Evolutionary conservation across 2,888 invertebrate species (phyloP), one percentile per base, ranked within the genome.

Genomic region (Merodon equestris): DNA sequence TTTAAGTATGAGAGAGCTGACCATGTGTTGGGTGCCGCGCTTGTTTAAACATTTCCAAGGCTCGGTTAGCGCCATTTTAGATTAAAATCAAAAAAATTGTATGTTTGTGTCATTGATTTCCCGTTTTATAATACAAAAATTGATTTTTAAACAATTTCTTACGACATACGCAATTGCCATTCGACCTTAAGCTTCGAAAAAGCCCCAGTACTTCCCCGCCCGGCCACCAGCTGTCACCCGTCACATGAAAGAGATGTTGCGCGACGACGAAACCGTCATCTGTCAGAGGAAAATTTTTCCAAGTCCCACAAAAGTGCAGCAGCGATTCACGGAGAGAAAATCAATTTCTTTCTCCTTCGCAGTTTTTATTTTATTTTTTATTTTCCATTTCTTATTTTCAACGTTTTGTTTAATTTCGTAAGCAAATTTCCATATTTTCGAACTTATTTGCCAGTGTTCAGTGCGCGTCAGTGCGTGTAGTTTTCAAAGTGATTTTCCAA

Each of bases 251-350:
- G 27, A 74, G 66, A 79, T 64, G 36, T 64, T 70, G 51, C 77
- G 60, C 47, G 61, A 67, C 47, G 61, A 67, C 45, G n/a, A 63
- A 72, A 63, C 64, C 58, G 53, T 79, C 74, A 79, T 74, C 79
- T 79, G 79, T 79, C 79, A 77, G 40, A 61, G 63, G 73, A 64
- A 79, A 74, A 79, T 64, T 74, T 79, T 74, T 58, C 9, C 68
- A 77, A 72, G 36, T 72, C 47, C 58, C 45, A 72, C 57, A 48
- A 58, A 54, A 74, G 68, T 79, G 79, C 72, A 70, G 76, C 66
- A 71, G 64, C 66, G 60, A 56, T 44, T 71, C 71, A 57, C 56
- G 17, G 47, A 57, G 57, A 68, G 56, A 68, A 61, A 53, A 64
- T 63, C n/a, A 18, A 38, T 54, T 67, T 14, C 57, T 73, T 77